Conservation (phyloP, 2,888 invertebrate genomes). For the Steinernema hermaphroditum region DNA sequence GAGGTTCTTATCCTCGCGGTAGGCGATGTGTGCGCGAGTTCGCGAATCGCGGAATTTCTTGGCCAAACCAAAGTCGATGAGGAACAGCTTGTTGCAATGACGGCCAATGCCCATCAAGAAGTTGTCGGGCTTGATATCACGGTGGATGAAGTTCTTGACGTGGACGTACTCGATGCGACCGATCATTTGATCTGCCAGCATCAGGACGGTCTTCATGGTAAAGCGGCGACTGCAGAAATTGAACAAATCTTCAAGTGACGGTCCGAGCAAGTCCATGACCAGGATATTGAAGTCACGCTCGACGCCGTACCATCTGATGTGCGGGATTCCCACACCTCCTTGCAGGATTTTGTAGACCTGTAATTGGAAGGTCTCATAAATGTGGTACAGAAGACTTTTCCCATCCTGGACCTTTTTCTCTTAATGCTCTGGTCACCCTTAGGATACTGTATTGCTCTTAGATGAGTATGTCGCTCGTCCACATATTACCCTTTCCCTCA, state of each 20-base stretch:
- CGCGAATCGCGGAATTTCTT: constrained; percentile 67
- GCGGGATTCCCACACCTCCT: constrained; percentile 70
- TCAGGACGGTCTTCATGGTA: constrained; percentile 89
- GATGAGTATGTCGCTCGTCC: no score
- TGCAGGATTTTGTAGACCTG: constrained; percentile 70
- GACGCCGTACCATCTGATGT: constrained; percentile 77
- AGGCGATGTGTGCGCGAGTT: constrained; percentile 72
- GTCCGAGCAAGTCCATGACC: constrained; percentile 98
- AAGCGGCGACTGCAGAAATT: constrained; percentile 98
- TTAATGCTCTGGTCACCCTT: no score
- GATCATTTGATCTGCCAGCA: constrained; percentile 71
- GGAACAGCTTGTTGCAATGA: constrained; percentile 78
- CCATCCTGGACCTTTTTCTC: no score
- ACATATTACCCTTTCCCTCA: no score
- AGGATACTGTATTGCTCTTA: no score
- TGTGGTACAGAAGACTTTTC: no score
- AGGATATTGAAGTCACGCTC: constrained; percentile 96
- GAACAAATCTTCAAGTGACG: constrained; percentile 95
- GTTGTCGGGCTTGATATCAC: constrained; percentile 72
- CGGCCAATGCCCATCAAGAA: constrained; percentile 71
- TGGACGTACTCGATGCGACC: constrained; percentile 76
- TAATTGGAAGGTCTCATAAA: no score
- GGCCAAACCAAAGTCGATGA: constrained; percentile 70
- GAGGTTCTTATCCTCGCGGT: constrained; percentile 97
- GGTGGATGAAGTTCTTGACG: constrained; percentile 71